phyloP scores from a whole-genome alignment of 2,797 vertebrate species.

The Fistularia commersonii region DNA sequence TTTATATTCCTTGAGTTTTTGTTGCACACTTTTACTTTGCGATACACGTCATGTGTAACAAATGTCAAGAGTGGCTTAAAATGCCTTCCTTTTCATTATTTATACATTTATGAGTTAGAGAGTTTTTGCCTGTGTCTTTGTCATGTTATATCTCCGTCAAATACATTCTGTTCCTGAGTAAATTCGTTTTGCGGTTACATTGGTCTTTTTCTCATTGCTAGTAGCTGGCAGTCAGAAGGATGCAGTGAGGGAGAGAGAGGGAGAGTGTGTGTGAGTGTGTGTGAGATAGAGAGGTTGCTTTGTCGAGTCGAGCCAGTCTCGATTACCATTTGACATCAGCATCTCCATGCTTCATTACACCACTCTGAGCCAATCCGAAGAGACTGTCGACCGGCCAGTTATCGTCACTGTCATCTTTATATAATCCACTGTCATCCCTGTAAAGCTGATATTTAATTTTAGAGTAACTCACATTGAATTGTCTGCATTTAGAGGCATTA shows the following conservation, averaged over 20 bases:
- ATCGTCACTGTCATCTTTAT: constrained; percentile 6
- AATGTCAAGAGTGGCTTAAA: constrained; percentile 26
- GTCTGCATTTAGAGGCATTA: no score
- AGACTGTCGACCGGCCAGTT: constrained; percentile 1
- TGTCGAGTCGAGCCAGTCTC: constrained; percentile 24
- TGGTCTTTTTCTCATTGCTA: constrained; percentile 18
- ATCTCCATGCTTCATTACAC: constrained; percentile 32
- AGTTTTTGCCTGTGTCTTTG: constrained; percentile 40
- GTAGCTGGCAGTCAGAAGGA: constrained; percentile 10
- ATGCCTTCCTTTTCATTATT: constrained; percentile 42
- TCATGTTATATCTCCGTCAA: constrained; percentile 50
- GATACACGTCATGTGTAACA: constrained; percentile 15
- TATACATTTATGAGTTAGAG: constrained; percentile 26
- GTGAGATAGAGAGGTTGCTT: neutral
- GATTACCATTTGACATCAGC: constrained; percentile 35
- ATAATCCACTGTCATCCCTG: no score
- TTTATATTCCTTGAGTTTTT: neutral
- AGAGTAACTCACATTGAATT: no score
- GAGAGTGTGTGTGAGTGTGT: constrained; percentile 2
- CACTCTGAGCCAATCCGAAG: constrained; percentile 10
- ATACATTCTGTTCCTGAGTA: constrained; percentile 15
- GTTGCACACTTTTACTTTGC: constrained; percentile 10
- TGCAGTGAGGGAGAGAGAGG: no score
- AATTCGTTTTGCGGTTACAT: constrained; percentile 30
- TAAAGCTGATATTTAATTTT: no score